A percentile compares a stretch with the other conserved stretches of the same genome.
These are phyloP conservation scores for Heliconius ethilla DNA, from an alignment of 2,888 invertebrate species.

Conservation along the genomic window DNA sequence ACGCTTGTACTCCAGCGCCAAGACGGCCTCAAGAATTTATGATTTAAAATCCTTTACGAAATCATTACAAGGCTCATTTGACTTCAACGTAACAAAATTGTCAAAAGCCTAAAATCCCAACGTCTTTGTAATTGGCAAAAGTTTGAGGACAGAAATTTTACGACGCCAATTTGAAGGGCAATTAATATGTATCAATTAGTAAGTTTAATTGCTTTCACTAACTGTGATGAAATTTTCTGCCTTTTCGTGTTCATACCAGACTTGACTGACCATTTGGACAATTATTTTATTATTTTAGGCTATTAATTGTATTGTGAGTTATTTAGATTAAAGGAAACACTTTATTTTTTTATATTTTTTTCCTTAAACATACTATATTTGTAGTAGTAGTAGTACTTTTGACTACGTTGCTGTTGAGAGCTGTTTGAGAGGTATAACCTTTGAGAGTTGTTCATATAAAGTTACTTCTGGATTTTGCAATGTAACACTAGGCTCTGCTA, in stretches of 20 bases:
- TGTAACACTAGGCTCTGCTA: neutral
- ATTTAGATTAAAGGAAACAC: neutral
- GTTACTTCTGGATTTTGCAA: neutral
- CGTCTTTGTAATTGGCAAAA: slow-evolving; percentile 35
- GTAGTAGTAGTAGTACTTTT: too few species aligned
- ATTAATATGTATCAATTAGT: slow-evolving; percentile 44
- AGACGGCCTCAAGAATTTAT: neutral
- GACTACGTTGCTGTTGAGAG: too few species aligned
- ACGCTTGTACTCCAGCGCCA: too few species aligned
- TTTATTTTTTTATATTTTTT: neutral
- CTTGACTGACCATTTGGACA: slow-evolving; percentile 4
- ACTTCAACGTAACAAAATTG: slow-evolving; percentile 20
- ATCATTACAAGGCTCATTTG: slow-evolving; percentile 25
- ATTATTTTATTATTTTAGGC: neutral
- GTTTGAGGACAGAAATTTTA: slow-evolving; percentile 36
- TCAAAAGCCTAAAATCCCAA: neutral
- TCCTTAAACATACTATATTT: too few species aligned
- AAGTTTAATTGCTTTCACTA: slow-evolving; percentile 39
- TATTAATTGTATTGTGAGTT: neutral
- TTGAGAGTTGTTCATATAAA: neutral
- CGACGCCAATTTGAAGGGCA: slow-evolving; percentile 37
- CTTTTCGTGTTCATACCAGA: neutral
- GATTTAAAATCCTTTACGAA: slow-evolving; percentile 19
- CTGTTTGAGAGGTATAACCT: too few species aligned
- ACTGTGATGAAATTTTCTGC: slow-evolving; percentile 12